Base-by-base conservation (phyloP, 1,140 invertebrate genomes). In the Drosophila bipectinata region DNA sequence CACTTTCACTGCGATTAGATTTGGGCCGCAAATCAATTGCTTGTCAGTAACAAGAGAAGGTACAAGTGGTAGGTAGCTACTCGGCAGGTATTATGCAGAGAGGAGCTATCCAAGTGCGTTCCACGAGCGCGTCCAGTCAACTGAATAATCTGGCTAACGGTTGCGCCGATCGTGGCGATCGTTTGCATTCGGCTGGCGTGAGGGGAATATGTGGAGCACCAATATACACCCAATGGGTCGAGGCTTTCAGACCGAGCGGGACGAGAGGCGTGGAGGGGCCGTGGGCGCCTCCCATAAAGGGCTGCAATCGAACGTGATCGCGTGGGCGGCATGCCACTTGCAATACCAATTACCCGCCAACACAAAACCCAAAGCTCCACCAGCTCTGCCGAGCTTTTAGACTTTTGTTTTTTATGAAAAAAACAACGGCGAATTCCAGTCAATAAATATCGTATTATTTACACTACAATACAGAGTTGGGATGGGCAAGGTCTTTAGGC, bases 391-490 rank as follows among this genome's bases (percentile, higher is more conserved):
- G 9, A 74, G 62, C 68, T 73, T 72, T 61, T 1, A 24, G 14
- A 9, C 34, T 44, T 10, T 62, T 37, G 21, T 44, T 44, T 32
- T 28, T 47, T 47, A 39, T 57, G 39, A 5, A 44, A 47, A 54
- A 44, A 21, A 2, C 7, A 30, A 26, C 5, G 6, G 5, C 0
- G 12, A 56, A 52, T 32, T 45, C 21, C 39, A 41, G 44, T 15
- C 53, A 83, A 83, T 77, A 74, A 81, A 81, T 75, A 75, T 66
- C 39, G 68, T 77, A 69, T 77, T 85, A 83, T 84, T 84, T 84
- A 84, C 72, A 79, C 56, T 66, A 26, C 45, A 4, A 57, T 54
- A 39, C 55, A 77, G 44, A 74, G 5, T 41, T 68, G n/a, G 6
- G 3, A 18, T 32, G 14, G 9, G 39, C 39, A 54, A n/a, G 18